A percentile compares a stretch with the other conserved stretches of the same genome.
Conservation (phyloP, 2,113 vertebrate species). For the Lophura nycthemera region DNA sequence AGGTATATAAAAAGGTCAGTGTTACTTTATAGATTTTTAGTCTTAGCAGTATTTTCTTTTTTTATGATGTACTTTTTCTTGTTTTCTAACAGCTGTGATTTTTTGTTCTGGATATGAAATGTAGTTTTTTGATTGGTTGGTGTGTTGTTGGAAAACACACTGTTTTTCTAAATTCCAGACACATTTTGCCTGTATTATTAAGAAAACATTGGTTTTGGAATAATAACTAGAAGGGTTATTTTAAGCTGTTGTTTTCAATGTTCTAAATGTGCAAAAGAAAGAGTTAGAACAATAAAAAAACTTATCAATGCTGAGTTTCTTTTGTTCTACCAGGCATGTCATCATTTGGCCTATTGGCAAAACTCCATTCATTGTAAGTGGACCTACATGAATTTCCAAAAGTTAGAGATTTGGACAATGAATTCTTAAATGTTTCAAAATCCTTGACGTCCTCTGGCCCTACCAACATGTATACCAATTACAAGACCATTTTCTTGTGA, state of each 20-base stretch:
- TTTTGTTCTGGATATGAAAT: slow-evolving; percentile 12
- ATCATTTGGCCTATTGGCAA: slow-evolving; percentile 15
- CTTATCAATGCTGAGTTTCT: neutral
- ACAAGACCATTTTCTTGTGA: neutral
- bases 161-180: slow-evolving; percentile 36
- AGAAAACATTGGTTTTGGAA: slow-evolving; percentile 47
- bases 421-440: neutral
- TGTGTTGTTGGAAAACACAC: neutral
- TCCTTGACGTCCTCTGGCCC: neutral
- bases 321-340: slow-evolving; percentile 30
- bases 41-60: neutral
- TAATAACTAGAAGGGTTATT: slow-evolving; percentile 41
- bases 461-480: neutral
- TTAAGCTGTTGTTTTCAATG: slow-evolving; percentile 34
- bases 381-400: neutral
- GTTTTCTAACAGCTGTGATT: neutral
- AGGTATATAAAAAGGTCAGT: slow-evolving; percentile 49
- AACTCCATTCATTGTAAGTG: slow-evolving; percentile 23
- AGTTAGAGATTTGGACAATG: neutral
- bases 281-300: neutral
- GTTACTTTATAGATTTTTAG: slow-evolving; percentile 60
- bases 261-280: slow-evolving; percentile 17
- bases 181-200: slow-evolving; percentile 36
- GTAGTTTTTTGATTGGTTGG: neutral
- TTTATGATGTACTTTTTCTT: slow-evolving; percentile 28